Base-by-base conservation (phyloP, 2,113 vertebrate genomes). In the Muscicapa adusta region DNA sequence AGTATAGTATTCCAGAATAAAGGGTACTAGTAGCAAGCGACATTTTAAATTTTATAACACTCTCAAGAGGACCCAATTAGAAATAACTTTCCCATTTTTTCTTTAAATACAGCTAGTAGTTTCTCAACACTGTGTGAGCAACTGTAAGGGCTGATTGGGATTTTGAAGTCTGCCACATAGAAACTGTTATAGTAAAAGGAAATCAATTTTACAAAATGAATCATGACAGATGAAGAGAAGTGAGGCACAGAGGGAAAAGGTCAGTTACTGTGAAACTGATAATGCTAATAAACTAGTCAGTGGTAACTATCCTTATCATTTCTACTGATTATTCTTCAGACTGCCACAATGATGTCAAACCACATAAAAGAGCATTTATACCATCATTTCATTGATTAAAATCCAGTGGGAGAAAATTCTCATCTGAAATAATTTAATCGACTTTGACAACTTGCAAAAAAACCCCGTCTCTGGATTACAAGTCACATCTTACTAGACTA, bases 281-380 rank as follows among this genome's bases (percentile, higher is more conserved):
- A 96, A 93, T 88, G 91, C 40, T 96, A 89, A 96, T 96, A 88
- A 96, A 97, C 85, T 95, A 93, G 91, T 54, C 79, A 88, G 88
- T 72, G 78, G 84, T 84, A 82, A 71, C 63, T 28, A 83, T 50
- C 60, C 79, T 95, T 94, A 96, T 96, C 36, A 51, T 87, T 93
- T 92, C 81, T 85, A 63, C 36, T 81, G 92, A 93, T 89, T 94
- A 71, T 86, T 92, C 58, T 91, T 85, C 86, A 83, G 79, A 57
- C 61, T 85, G 26, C 47, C 72, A 91, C 45, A 79, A 85, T 95
- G 85, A 92, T 94, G 95, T 95, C 94, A 96, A 93, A 88, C 28
- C 14, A 72, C 4, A 62, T 60, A 82, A 91, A 94, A 91, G 45
- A 84, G 54, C 78, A 92, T 90, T 91, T 93, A 85, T 68, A 62